Percentiles rank a stretch among this genome's conserved stretches.
phyloP scores from a whole-genome alignment of 2,888 invertebrate species.

The Strigamia crassipes region DNA sequence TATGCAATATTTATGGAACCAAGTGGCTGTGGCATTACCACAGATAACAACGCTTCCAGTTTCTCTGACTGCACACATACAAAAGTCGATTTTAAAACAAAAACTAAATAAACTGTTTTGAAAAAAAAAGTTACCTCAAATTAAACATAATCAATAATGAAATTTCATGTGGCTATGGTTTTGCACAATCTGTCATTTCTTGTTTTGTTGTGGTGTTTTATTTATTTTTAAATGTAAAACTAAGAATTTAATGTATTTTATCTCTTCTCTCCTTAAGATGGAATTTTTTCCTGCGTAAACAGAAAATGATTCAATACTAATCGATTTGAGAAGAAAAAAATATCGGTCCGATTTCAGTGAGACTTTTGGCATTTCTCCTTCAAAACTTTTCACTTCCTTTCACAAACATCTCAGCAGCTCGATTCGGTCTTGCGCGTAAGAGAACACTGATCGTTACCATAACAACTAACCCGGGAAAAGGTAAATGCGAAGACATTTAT shows the following conservation, averaged over 20 bases:
- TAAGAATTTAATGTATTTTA: no score
- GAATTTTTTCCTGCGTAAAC: background rate
- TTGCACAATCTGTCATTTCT: no score
- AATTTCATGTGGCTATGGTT: no score
- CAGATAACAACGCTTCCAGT: slow-evolving; percentile 26
- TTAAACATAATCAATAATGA: no score
- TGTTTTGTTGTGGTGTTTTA: no score
- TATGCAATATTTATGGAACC: slow-evolving; percentile 42
- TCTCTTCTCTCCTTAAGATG: no score
- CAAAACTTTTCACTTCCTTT: slow-evolving; percentile 41
- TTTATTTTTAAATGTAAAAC: no score
- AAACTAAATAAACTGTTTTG: background rate
- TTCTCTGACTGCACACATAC: slow-evolving; percentile 9
- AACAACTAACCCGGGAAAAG: slow-evolving; percentile 36
- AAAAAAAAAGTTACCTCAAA: background rate
- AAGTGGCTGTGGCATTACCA: slow-evolving; percentile 42
- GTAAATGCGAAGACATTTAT: slow-evolving; percentile 27
- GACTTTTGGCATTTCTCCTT: slow-evolving; percentile 18
- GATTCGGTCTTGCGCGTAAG: slow-evolving; percentile 24
- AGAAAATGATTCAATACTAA: background rate
- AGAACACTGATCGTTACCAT: slow-evolving; percentile 38
- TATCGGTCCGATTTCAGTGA: background rate
- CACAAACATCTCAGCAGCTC: slow-evolving; percentile 32
- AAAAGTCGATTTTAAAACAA: slow-evolving; percentile 28
- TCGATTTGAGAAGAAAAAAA: background rate